These are phyloP conservation scores for Porites lutea DNA, from an alignment of 64 coral and sea anemone genomes.

Conservation along the genomic window DNA sequence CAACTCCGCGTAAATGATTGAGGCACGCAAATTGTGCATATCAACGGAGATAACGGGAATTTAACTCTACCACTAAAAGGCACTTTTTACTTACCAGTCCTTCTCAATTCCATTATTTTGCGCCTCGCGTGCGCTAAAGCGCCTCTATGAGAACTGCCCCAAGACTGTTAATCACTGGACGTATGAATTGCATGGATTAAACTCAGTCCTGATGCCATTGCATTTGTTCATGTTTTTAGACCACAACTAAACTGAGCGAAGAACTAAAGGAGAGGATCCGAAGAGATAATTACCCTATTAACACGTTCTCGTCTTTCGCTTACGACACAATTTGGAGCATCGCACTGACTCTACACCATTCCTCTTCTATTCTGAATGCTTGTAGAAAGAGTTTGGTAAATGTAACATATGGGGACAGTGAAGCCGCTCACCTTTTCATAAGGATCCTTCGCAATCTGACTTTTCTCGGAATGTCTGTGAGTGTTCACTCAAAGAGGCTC, in stretches of 20 bases:
- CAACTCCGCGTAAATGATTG: too few species aligned
- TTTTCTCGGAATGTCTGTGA: slow-evolving; percentile 50
- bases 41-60: too few species aligned
- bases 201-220: too few species aligned
- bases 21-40: too few species aligned
- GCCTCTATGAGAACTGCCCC: too few species aligned
- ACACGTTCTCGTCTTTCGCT: slow-evolving; percentile 29
- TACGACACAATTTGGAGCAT: slow-evolving; percentile 58
- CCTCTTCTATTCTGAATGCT: background rate
- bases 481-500: background rate
- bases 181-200: too few species aligned
- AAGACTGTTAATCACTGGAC: too few species aligned
- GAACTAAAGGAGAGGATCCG: background rate
- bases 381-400: slow-evolving; percentile 13
- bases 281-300: background rate
- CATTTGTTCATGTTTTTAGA: slow-evolving; percentile 10
- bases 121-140: too few species aligned
- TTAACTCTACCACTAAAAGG: too few species aligned
- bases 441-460: slow-evolving; percentile 14
- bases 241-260: slow-evolving; percentile 15
- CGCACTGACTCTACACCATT: slow-evolving; percentile 50
- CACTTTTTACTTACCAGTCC: too few species aligned
- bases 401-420: slow-evolving; percentile 40
- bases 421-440: slow-evolving; percentile 39
- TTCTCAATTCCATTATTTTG: too few species aligned